Conservation (phyloP, 2,113 vertebrate genomes). For the Chaetura pelagica region DNA sequence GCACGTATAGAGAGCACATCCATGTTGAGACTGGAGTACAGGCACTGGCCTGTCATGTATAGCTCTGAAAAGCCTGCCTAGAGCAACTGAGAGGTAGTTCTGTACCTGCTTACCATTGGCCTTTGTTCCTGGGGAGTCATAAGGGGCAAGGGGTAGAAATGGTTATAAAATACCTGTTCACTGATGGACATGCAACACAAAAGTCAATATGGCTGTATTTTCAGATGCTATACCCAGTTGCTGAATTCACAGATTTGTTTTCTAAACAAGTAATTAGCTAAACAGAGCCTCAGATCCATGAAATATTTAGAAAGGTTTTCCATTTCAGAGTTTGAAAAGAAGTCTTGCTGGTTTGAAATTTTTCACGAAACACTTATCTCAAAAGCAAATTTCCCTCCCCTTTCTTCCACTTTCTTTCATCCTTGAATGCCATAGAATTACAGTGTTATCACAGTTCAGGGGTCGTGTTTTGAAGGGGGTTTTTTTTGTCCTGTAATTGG, state of each 20-base stretch:
- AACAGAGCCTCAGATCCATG: not conserved
- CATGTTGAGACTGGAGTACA: not conserved
- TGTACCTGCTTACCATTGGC: not conserved
- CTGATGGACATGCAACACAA: not conserved
- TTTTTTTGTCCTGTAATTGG: not conserved
- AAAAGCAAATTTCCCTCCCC: not conserved
- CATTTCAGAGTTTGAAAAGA: not conserved
- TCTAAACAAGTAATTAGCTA: not conserved
- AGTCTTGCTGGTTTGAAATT: not conserved
- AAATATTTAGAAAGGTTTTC: not conserved
- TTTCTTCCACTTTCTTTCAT: not conserved
- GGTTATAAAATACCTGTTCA: not conserved
- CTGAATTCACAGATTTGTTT: not conserved
- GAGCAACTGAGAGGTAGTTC: not conserved
- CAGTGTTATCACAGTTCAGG: not conserved
- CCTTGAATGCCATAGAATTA: not conserved
- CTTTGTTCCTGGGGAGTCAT: not conserved
- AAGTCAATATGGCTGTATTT: not conserved
- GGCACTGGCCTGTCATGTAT: not conserved
- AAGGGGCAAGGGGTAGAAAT: not conserved
- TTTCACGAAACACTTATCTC: not conserved
- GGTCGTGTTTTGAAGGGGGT: not conserved
- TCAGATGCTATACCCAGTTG: not conserved
- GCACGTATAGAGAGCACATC: not conserved
- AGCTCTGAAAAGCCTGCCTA: not conserved